Evolutionary conservation across 2,113 vertebrate species (phyloP).

Genomic region (Archocentrus centrarchus): DNA sequence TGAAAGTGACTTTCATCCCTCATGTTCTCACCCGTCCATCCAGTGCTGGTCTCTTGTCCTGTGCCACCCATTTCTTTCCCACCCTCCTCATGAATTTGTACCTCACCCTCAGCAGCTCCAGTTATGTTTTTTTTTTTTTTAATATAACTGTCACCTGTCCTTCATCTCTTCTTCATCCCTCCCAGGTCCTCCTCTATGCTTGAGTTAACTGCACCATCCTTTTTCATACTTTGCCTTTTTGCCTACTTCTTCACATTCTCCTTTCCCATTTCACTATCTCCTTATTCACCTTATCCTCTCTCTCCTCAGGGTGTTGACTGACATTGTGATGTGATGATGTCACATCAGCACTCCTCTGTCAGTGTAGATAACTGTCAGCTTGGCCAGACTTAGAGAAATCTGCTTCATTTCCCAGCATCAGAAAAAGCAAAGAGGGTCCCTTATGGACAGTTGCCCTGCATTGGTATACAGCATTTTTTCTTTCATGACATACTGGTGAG

Average conservation of each 20-base stretch:
- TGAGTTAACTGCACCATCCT: conserved; percentile 41
- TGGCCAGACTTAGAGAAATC: conserved; percentile 53
- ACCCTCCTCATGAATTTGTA: conserved; percentile 45
- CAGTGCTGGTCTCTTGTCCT: conserved; percentile 4
- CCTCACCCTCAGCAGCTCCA: conserved; percentile 18
- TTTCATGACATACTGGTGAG: background rate
- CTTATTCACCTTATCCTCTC: conserved; percentile 43
- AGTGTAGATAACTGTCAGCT: conserved; percentile 62
- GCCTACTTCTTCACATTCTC: background rate
- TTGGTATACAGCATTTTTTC: background rate
- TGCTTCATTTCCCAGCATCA: conserved; percentile 46
- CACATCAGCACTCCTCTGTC: conserved; percentile 56
- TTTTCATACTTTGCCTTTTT: conserved; percentile 11
- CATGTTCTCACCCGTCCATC: conserved; percentile 55
- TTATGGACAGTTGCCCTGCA: conserved; percentile 24
- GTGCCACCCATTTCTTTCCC: conserved; percentile 27
- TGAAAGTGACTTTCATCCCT: conserved; percentile 54
- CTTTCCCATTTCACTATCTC: conserved; percentile 24
- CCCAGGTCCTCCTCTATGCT: background rate
- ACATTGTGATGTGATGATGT: conserved; percentile 63
- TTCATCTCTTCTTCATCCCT: conserved; percentile 24
- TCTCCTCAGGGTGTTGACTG: conserved; percentile 58
- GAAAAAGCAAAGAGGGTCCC: conserved; percentile 37
- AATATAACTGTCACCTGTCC: conserved; percentile 10
- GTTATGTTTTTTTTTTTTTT: conserved; percentile 37